Conservation (phyloP, 1,140 invertebrate genomes). For the Dreissena polymorpha region DNA sequence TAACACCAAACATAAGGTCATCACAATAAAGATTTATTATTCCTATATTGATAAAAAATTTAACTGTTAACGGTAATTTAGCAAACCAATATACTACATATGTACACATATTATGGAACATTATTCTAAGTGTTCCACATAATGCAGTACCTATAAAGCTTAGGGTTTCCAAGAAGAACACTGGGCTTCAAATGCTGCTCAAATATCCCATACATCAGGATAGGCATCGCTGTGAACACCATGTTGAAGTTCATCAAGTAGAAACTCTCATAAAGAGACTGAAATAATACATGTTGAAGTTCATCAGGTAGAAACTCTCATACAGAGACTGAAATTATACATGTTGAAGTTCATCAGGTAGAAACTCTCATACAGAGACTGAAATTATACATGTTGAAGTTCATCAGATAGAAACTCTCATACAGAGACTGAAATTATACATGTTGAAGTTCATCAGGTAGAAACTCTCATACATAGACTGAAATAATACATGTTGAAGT, state of each 20-base stretch:
- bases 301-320: conserved; percentile 76
- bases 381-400: conserved; percentile 76
- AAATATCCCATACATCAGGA: conserved; percentile 86
- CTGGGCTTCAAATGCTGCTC: conserved; percentile 89
- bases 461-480: conserved; percentile 77
- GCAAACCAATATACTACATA: no score
- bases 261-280: conserved; percentile 77
- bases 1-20: no score
- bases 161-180: conserved; percentile 84
- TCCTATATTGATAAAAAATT: background rate
- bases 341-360: conserved; percentile 79
- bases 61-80: no score
- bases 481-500: conserved; percentile 76
- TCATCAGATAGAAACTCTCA: conserved; percentile 76
- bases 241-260: conserved; percentile 79
- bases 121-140: conserved; percentile 29
- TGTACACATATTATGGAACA: no score
- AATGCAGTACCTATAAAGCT: conserved; percentile 83
- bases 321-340: conserved; percentile 75
- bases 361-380: conserved; percentile 77
- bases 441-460: no score
- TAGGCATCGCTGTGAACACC: conserved; percentile 77
- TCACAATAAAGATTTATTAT: no score
- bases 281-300: conserved; percentile 76
- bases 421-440: conserved; percentile 75